Conservation (phyloP, 2,888 invertebrate genomes). For the Philereme transversata region DNA sequence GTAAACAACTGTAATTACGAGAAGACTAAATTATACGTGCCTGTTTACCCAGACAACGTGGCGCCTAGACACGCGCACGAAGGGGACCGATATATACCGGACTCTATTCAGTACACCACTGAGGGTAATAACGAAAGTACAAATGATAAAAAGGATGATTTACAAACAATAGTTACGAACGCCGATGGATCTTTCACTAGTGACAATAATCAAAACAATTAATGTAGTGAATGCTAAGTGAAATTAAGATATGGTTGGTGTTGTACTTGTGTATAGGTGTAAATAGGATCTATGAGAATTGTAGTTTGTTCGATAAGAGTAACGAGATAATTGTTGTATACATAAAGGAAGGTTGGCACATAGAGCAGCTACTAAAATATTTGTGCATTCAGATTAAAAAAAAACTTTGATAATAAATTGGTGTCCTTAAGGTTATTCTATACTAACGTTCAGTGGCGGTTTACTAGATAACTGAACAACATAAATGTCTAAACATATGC, state of each 20-base stretch:
- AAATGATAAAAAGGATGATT: conserved; percentile 38
- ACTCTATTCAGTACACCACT: conserved; percentile 32
- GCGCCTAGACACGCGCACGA: conserved; percentile 35
- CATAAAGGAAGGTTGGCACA: too few relatives aligned
- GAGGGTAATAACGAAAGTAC: conserved; percentile 38
- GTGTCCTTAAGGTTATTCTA: too few relatives aligned
- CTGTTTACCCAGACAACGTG: conserved; percentile 47
- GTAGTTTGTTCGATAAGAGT: too few relatives aligned
- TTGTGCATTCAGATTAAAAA: too few relatives aligned
- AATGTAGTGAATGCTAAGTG: conserved; percentile 24
- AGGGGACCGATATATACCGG: conserved; percentile 31
- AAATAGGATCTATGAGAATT: background rate
- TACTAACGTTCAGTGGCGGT: too few relatives aligned
- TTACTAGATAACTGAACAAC: too few relatives aligned
- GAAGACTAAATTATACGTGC: conserved; percentile 54
- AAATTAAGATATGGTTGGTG: conserved; percentile 7
- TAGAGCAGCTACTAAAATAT: too few relatives aligned
- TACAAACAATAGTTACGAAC: conserved; percentile 32
- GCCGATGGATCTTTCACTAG: conserved; percentile 28
- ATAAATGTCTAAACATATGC: too few relatives aligned
- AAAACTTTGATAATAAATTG: too few relatives aligned
- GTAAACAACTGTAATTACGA: conserved; percentile 48
- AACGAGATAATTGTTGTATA: background rate
- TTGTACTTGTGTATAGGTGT: conserved; percentile 2
- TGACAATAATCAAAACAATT: conserved; percentile 35